These are phyloP conservation scores for Scomber colias DNA, from an alignment of 2,113 vertebrate species.

Conservation along the genomic window DNA sequence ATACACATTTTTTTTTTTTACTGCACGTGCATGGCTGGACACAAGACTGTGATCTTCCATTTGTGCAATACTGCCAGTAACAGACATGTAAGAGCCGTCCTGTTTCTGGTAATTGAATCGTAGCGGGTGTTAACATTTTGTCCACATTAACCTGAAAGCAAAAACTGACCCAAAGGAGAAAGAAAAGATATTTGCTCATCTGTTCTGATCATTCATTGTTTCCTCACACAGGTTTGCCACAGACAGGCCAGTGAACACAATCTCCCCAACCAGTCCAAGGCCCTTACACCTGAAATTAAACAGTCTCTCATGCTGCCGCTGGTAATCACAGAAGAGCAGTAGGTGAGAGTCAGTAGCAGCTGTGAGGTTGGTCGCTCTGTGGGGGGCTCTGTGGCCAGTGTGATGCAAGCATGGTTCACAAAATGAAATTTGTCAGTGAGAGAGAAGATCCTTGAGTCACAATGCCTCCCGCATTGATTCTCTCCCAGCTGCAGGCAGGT, in stretches of 20 bases:
- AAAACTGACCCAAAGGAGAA: conserved; percentile 34
- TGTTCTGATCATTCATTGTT: conserved; percentile 49
- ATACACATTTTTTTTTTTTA: neutral
- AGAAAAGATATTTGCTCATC: conserved; percentile 41
- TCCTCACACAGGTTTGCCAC: neutral
- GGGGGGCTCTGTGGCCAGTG: conserved; percentile 15
- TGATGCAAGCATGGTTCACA: conserved; percentile 44
- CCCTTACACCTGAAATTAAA: conserved; percentile 62
- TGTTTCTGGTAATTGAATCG: conserved; percentile 15
- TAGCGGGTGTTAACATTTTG: neutral
- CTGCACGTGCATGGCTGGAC: neutral
- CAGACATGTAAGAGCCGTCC: conserved; percentile 1
- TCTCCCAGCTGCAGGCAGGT: conserved; percentile 59
- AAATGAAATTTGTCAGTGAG: conserved; percentile 53
- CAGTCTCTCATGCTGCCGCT: conserved; percentile 41
- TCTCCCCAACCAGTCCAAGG: conserved; percentile 29
- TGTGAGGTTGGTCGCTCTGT: neutral
- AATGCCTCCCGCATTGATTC: conserved; percentile 64
- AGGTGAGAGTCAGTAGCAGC: conserved; percentile 42
- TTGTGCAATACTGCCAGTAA: conserved; percentile 5
- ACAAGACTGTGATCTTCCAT: neutral
- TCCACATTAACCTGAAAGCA: conserved; percentile 22
- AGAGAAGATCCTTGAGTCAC: conserved; percentile 51
- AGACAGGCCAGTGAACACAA: conserved; percentile 34
- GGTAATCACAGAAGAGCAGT: conserved; percentile 49